phyloP scores from a whole-genome alignment of 1,140 invertebrate species.

The Apis dorsata region DNA sequence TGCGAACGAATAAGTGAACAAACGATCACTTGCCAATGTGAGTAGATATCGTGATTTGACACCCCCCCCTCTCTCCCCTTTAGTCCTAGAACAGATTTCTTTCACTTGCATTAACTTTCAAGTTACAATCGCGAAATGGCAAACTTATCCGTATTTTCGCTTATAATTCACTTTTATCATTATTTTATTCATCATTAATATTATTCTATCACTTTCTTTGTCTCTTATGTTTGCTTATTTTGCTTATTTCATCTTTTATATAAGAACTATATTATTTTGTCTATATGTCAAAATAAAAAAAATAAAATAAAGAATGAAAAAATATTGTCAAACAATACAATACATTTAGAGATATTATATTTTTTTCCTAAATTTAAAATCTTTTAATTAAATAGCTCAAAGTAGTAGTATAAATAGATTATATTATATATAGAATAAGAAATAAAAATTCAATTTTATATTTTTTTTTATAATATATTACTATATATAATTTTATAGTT shows the following conservation, averaged over 20 bases:
- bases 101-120: constrained; percentile 16
- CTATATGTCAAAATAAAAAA: constrained; percentile 16
- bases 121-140: constrained; percentile 5
- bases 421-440: neutral
- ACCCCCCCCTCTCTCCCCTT: neutral
- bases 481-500: neutral
- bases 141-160: neutral
- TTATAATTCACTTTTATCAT: neutral
- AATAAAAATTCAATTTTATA: neutral
- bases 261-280: constrained; percentile 4
- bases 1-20: constrained; percentile 37
- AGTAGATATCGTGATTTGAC: constrained; percentile 31
- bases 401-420: neutral
- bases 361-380: neutral
- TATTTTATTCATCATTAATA: neutral
- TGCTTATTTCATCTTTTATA: neutral
- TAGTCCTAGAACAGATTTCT: constrained; percentile 19
- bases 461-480: neutral
- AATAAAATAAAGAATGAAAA: constrained; percentile 18
- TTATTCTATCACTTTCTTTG: neutral
- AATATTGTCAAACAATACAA: constrained; percentile 6
- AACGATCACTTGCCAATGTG: constrained; percentile 38
- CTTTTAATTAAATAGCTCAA: neutral
- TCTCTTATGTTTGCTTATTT: neutral
- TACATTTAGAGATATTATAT: constrained; percentile 17